These are phyloP conservation scores for Catonia carolina DNA, from an alignment of 2,888 invertebrate species.

Conservation along the genomic window DNA sequence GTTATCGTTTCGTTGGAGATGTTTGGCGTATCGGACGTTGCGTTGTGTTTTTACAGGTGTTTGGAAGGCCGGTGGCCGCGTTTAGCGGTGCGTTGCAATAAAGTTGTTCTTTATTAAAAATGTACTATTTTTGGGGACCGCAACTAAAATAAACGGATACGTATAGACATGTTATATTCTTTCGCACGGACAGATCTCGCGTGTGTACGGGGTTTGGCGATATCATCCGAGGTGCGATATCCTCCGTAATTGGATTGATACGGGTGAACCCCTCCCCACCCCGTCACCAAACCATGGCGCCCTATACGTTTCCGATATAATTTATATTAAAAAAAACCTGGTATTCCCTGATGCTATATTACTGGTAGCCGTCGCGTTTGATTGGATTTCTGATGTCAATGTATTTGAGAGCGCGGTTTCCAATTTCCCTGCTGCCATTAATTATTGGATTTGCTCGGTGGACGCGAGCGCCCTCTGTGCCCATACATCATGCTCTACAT, in stretches of 20 bases:
- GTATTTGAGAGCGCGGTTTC: slow-evolving; percentile 20
- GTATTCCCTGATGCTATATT: slow-evolving; percentile 15
- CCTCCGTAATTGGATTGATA: slow-evolving; percentile 20
- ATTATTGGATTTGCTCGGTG: slow-evolving; percentile 25
- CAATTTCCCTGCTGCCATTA: slow-evolving; percentile 27
- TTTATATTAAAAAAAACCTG: slow-evolving; percentile 24
- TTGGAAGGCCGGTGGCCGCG: too few relatives aligned
- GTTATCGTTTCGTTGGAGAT: too few relatives aligned
- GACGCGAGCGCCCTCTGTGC: too few relatives aligned
- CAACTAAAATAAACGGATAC: slow-evolving; percentile 24
- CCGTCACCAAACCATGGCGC: too few relatives aligned
- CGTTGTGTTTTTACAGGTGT: too few relatives aligned
- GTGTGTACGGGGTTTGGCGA: too few relatives aligned
- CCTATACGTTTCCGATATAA: slow-evolving; percentile 22
- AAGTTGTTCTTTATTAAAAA: too few relatives aligned
- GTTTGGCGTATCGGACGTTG: too few relatives aligned
- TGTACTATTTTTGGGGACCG: slow-evolving; percentile 13
- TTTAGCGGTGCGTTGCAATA: too few relatives aligned
- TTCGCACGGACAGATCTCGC: too few relatives aligned
- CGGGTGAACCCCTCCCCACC: background rate
- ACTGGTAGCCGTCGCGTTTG: slow-evolving; percentile 19
- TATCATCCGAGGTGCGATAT: background rate
- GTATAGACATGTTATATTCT: too few relatives aligned
- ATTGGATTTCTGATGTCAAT: slow-evolving; percentile 25
- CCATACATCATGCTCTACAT: too few relatives aligned